Percentiles rank a stretch among this genome's conserved stretches.
Conservation (phyloP, 2,113 vertebrate species). For the Todiramphus saurophagus region DNA sequence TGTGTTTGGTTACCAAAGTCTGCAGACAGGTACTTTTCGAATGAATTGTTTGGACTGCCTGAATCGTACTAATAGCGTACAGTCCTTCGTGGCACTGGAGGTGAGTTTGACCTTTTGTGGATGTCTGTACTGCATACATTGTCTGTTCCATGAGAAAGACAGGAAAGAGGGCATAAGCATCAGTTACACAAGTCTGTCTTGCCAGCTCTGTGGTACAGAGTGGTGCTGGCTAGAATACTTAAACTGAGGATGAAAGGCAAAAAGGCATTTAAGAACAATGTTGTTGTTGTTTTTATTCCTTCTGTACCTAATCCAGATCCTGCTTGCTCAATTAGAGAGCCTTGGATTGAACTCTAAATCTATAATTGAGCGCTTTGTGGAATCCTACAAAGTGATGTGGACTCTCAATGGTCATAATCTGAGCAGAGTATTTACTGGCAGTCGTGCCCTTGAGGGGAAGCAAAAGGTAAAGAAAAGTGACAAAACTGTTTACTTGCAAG, state of each 20-base stretch:
- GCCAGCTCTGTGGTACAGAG: neutral
- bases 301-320: conserved; percentile 63
- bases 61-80: conserved; percentile 76
- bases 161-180: neutral
- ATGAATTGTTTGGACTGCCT: conserved; percentile 83
- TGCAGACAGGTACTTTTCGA: conserved; percentile 80
- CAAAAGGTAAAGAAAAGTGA: conserved; percentile 74
- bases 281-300: neutral
- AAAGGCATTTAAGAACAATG: neutral
- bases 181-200: neutral
- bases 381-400: conserved; percentile 82
- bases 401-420: conserved; percentile 77
- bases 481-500: neutral
- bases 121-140: neutral
- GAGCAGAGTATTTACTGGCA: conserved; percentile 81
- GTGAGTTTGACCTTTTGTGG: conserved; percentile 41
- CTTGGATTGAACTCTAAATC: conserved; percentile 76
- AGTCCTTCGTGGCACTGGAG: conserved; percentile 79
- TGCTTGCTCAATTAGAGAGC: conserved; percentile 76
- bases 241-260: neutral
- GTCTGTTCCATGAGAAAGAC: neutral
- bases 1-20: conserved; percentile 60
- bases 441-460: conserved; percentile 79
- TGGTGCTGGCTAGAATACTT: neutral
- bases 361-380: conserved; percentile 76